A percentile compares a stretch with the other conserved stretches of the same genome.
Evolutionary conservation across 2,888 invertebrate species (phyloP).

Genomic region (Bugulina stolonifera): DNA sequence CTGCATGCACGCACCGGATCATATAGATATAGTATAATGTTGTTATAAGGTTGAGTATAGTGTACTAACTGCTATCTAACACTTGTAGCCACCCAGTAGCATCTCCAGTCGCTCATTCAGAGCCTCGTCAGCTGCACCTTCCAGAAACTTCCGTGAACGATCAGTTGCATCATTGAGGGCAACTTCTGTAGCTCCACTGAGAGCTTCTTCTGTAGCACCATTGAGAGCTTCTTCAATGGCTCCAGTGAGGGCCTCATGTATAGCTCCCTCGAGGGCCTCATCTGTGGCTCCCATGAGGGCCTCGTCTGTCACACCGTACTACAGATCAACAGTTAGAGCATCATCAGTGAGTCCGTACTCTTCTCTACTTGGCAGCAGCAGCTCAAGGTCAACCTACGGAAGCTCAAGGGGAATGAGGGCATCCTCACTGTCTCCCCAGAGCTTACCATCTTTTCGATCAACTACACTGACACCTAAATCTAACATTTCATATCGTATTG

Average conservation of each 20-base stretch:
- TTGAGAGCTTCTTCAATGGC: neutral
- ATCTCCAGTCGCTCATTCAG: neutral
- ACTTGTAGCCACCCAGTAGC: neutral
- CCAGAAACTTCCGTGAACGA: neutral
- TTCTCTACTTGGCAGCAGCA: neutral
- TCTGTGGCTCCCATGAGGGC: slow-evolving; percentile 8
- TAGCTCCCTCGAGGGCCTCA: neutral
- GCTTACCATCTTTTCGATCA: neutral
- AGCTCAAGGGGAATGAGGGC: neutral
- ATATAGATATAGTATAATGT: too few species aligned
- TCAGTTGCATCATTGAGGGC: neutral
- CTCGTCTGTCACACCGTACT: neutral
- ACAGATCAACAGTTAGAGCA: neutral
- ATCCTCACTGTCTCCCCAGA: slow-evolving; percentile 1
- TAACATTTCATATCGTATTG: neutral
- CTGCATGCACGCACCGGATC: too few species aligned
- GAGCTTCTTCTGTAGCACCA: slow-evolving; percentile 9
- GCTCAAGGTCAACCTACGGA: neutral
- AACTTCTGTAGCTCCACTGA: neutral
- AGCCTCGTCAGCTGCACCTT: neutral
- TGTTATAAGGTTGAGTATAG: too few species aligned
- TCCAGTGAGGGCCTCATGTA: neutral
- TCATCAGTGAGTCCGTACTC: neutral
- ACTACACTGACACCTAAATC: neutral
- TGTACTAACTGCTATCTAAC: neutral